Evolutionary conservation across 2,888 invertebrate genomes (phyloP), one percentile per base, ranked within the genome.

Genomic region (Andricus curvator): DNA sequence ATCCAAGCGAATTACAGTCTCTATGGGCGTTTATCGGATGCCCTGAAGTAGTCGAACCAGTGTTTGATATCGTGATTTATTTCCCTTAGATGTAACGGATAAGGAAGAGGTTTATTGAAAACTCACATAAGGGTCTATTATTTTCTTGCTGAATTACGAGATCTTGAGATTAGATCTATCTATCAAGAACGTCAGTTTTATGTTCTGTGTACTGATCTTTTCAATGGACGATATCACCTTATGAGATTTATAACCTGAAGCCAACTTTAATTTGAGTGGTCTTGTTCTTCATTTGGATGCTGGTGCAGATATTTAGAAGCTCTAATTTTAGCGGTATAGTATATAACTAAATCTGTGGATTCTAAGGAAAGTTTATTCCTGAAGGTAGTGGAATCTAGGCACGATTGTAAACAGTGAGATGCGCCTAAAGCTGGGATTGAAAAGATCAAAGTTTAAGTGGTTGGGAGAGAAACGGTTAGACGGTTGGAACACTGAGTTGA

Each of bases 401-500:
- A 33, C 56, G 56, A 74, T 74, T 51, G 74, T 56, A 74, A 74
- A 74, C 74, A 74, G 74, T 74, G 29, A 70, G 70, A 56, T 70
- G 74, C 33, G 51, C 25, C 56, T 51, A 70, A 70, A 51, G 70
- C 70, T 70, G 70, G 51, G 74, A 74, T 74, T 74, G 56, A 74
- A 74, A 74, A 74, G 74, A 74, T 74, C 74, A 74, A 74, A 74
- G 74, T 74, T 74, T 82, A 84, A 85, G 83, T 81, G 78, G 83
- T 85, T 86, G 86, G 80, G 78, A 84, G 82, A 83, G 84, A 83
- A 87, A 84, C 83, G 84, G 85, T 88, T 86, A 88, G 88, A 87
- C 81, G 87, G 85, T 82, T 79, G 85, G 85, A 87, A 87, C 84
- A 84, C 81, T 82, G 86, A 83, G 85, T 84, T 84, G 84, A 56